Evolutionary conservation across 2,797 vertebrate species (phyloP).

Genomic region (Anguilla marmorata): DNA sequence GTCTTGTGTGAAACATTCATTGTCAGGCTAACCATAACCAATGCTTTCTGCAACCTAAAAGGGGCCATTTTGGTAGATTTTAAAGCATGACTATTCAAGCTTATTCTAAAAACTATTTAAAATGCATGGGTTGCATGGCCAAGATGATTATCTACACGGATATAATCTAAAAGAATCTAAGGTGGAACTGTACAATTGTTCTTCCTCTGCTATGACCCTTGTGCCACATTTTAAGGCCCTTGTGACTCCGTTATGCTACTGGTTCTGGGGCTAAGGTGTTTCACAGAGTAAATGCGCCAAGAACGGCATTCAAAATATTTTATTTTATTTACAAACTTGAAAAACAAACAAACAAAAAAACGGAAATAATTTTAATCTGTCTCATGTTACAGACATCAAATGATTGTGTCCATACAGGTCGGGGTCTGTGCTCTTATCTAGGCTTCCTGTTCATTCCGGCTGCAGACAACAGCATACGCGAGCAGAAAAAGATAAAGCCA

Average conservation of each 20-base stretch:
- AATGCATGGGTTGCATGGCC: neutral
- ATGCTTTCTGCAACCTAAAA: neutral
- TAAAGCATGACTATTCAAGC: neutral
- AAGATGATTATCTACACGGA: neutral
- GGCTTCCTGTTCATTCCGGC: conserved; percentile 48
- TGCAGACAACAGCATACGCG: conserved; percentile 58
- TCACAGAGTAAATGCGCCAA: conserved; percentile 41
- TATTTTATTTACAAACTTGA: conserved; percentile 74
- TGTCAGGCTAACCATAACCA: neutral
- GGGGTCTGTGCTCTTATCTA: conserved; percentile 23
- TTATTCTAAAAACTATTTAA: neutral
- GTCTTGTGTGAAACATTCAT: neutral
- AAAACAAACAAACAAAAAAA: conserved; percentile 52
- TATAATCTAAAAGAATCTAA: conserved; percentile 9
- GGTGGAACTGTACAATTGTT: neutral
- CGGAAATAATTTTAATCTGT: conserved; percentile 51
- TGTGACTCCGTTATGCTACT: neutral
- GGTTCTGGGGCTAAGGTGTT: conserved; percentile 17
- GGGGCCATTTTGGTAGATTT: neutral
- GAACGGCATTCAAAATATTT: conserved; percentile 59
- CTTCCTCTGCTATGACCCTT: neutral
- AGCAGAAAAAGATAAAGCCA: conserved; percentile 41
- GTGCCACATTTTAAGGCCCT: neutral
- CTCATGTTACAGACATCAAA: conserved; percentile 57
- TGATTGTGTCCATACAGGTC: conserved; percentile 58